Base-by-base conservation (phyloP, 2,113 vertebrate species). In the Hippoglossus stenolepis region DNA sequence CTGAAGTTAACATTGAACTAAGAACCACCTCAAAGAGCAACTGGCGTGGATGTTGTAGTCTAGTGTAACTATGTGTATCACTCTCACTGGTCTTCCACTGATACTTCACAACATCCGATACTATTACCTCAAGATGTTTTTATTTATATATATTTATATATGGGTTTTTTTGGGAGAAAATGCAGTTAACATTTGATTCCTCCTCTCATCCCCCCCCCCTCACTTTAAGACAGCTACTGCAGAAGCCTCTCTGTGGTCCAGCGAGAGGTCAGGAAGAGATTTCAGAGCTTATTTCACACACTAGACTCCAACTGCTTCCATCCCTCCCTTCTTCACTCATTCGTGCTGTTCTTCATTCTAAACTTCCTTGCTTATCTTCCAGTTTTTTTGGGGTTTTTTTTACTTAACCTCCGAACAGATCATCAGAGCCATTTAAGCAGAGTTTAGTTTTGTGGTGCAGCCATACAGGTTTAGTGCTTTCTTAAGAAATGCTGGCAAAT, bases 251-350 rank as follows among this genome's bases (percentile, higher is more conserved):
- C 70, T 23, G 1, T 40, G 59, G 69, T 74, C 77, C 60, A 53
- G 43, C 1, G 1, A 31, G 51, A 68, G 82, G 80, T 79, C 85
- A 81, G 67, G 70, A 57, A 73, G 64, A 80, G 70, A 49, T 70
- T 86, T 63, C 56, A 43, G 35, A 24, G 65, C 21, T 81, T 70
- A 68, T 54, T 35, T 73, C 35, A 38, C 45, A 28, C 31, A 45
- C 49, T 35, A 9, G 62, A 45, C 57, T 74, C 26, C 43, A 28
- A 61, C 70, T 51, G 45, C 31, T 54, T 58, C 13, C 62, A 53
- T 75, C 70, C 65, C 58, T 77, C 54, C 40, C 53, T 57, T 20
- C 70, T 24, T 23, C 53, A 40, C 40, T 53, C 58, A 14, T 57
- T 54, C 24, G 14, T 21, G 23, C 65, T 54, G 58, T 65, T 17